phyloP scores from a whole-genome alignment of 2,888 invertebrate genomes.

The Syritta pipiens region DNA sequence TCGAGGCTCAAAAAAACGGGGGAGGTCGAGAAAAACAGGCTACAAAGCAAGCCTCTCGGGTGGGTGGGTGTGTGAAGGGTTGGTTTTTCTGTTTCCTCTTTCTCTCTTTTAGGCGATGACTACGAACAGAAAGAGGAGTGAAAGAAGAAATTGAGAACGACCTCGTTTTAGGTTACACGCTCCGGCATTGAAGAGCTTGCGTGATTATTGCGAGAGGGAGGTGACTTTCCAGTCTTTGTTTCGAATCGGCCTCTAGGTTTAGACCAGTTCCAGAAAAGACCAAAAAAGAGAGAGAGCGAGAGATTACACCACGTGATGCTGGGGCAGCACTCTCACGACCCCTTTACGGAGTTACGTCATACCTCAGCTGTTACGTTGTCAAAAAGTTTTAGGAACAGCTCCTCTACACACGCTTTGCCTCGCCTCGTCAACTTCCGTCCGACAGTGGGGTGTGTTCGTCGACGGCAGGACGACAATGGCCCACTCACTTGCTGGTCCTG shows the following conservation, averaged over 20 bases:
- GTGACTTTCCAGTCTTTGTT: slow-evolving; percentile 59
- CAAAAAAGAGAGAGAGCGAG: neutral
- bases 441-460: neutral
- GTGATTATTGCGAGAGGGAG: slow-evolving; percentile 12
- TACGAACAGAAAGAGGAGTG: neutral
- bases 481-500: no score
- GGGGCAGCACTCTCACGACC: slow-evolving; percentile 67
- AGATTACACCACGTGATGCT: slow-evolving; percentile 69
- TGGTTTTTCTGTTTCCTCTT: no score
- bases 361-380: slow-evolving; percentile 77
- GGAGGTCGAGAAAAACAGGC: slow-evolving; percentile 2
- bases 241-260: slow-evolving; percentile 19
- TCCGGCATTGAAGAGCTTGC: slow-evolving; percentile 30
- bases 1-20: slow-evolving; percentile 12
- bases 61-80: no score
- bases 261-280: slow-evolving; percentile 27
- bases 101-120: no score
- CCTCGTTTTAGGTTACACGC: slow-evolving; percentile 58
- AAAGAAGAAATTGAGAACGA: slow-evolving; percentile 42
- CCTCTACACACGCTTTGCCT: no score
- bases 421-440: no score
- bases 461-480: neutral
- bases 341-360: slow-evolving; percentile 77
- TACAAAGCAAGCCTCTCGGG: no score
- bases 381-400: slow-evolving; percentile 11